Evolutionary conservation across 2,113 vertebrate species (phyloP), one percentile per base, ranked within the genome.

Genomic region (Chlamydotis undulata): DNA sequence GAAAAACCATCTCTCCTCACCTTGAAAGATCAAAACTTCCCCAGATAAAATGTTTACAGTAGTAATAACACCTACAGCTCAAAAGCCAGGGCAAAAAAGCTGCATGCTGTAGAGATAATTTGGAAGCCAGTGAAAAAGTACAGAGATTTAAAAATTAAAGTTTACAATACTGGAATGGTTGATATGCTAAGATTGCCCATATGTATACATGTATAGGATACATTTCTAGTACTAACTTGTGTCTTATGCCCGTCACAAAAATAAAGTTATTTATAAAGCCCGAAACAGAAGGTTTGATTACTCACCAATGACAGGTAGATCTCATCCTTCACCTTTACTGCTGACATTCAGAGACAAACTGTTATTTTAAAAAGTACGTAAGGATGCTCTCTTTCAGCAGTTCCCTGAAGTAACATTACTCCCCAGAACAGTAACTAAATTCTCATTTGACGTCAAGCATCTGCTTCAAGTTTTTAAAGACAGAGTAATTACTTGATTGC

Each of bases 401-500:
- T 19, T 0, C 0, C 2, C 1, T 55, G 45, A 79, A 65, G 47
- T 35, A 55, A 45, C 13, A 2, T 14, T 17, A 61, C 45, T 6
- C 56, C 15, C 39, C 76, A 52, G 19, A 83, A 56, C 22, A 73
- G 61, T 7, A 80, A 86, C 16, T n/a, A 9, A 61, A 57, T 39
- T 73, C 65, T 61, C 28, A 29, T 39, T 24, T 39, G 18, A 69
- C 31, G 65, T 81, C 33, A 69, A 77, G 67, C 49, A 83, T 33
- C 87, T 89, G 33, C 79, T 80, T 86, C 63, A 71, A 68, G 53
- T 89, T 90, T 65, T 86, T 64, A 78, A 75, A 45, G 83, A 39
- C 49, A 71, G 23, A 53, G 12, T 14, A 18, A 88, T 83, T 67
- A 37, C 67, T 68, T 69, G 80, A 61, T n/a, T 61, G 71, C 50